phyloP scores from a whole-genome alignment of 2,113 vertebrate species.

The Barnardius zonarius region DNA sequence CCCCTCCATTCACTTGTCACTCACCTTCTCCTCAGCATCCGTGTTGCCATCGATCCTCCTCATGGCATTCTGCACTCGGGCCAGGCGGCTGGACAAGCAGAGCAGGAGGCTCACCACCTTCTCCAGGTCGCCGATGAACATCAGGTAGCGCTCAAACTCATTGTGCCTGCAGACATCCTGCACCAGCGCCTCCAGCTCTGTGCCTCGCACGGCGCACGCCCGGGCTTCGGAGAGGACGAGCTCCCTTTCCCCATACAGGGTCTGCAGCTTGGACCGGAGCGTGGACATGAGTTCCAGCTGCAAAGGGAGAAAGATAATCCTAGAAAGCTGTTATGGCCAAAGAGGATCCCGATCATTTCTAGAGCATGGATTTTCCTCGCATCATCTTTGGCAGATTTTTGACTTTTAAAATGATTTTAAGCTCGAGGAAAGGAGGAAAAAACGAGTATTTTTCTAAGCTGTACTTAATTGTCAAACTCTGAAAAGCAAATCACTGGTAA shows the following conservation, averaged over 20 bases:
- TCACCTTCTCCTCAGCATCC: constrained; percentile 89
- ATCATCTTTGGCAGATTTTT: neutral
- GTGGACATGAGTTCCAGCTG: constrained; percentile 76
- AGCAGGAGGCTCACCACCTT: constrained; percentile 89
- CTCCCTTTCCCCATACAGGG: constrained; percentile 66
- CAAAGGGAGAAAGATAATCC: neutral
- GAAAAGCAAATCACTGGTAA: neutral
- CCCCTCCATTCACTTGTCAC: neutral
- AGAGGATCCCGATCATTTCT: rapidly evolving
- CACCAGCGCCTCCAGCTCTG: constrained; percentile 72
- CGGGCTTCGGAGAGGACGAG: constrained; percentile 62
- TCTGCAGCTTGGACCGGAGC: constrained; percentile 72
- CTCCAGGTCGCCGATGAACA: constrained; percentile 91
- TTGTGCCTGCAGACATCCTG: constrained; percentile 74
- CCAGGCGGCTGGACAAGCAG: constrained; percentile 87
- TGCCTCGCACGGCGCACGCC: constrained; percentile 53
- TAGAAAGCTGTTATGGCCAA: neutral
- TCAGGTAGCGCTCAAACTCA: constrained; percentile 83
- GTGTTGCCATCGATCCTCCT: constrained; percentile 73
- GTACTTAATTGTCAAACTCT: neutral
- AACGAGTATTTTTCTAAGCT: neutral
- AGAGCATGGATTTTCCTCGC: neutral
- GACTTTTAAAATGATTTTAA: neutral
- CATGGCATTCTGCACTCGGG: constrained; percentile 85
- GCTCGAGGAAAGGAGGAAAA: neutral